Evolutionary conservation across 2,113 vertebrate genomes (phyloP).

Genomic region (Craseonycteris thonglongyai): DNA sequence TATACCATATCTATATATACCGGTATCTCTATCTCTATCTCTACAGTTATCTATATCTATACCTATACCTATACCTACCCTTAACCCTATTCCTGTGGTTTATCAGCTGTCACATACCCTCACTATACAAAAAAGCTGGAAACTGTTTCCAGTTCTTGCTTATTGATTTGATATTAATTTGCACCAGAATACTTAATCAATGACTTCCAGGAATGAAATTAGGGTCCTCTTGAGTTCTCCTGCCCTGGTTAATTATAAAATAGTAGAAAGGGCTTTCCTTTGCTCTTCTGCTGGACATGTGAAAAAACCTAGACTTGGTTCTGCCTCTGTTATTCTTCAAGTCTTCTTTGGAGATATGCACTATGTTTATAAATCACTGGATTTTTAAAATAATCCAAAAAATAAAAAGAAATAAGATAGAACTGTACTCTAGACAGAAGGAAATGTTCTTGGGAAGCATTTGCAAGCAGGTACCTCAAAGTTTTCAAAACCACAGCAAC

Average conservation of each 20-base stretch:
- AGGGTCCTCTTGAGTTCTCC: neutral
- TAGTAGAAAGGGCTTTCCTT: neutral
- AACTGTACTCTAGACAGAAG: slow-evolving; percentile 10
- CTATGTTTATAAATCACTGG: neutral
- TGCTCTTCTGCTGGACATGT: neutral
- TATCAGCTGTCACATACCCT: neutral
- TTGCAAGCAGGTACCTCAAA: slow-evolving; percentile 27
- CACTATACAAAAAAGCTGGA: neutral
- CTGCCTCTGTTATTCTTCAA: neutral
- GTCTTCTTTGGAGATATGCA: slow-evolving; percentile 4
- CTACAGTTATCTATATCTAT: no score
- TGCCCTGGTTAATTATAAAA: neutral
- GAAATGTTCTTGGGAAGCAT: slow-evolving; percentile 24
- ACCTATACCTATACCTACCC: no score
- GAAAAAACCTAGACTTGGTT: neutral
- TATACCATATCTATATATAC: no score
- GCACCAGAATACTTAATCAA: neutral
- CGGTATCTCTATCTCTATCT: no score
- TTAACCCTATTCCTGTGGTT: neutral
- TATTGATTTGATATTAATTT: neutral
- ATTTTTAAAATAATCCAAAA: slow-evolving; percentile 9
- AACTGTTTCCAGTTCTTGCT: neutral
- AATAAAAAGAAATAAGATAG: neutral
- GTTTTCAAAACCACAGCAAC: slow-evolving; percentile 36
- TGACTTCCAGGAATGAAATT: slow-evolving; percentile 10